Evolutionary conservation across 2,113 vertebrate species (phyloP).

Genomic region (human): GRCh38 chr1:87177501-87178000

Average conservation of each 20-base stretch:
- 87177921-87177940: slow-evolving; percentile 80
- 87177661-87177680: slow-evolving; percentile 77
- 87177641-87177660: slow-evolving; percentile 75
- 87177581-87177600: slow-evolving; percentile 66
- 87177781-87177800: slow-evolving; percentile 82
- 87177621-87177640: slow-evolving; percentile 76
- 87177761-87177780: slow-evolving; percentile 73
- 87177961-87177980: slow-evolving; percentile 72
- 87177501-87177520: slow-evolving; percentile 74
- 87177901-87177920: slow-evolving; percentile 76
- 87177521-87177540: slow-evolving; percentile 71
- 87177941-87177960: slow-evolving; percentile 72
- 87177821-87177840: slow-evolving; percentile 81
- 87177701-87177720: slow-evolving; percentile 78
- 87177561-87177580: slow-evolving; percentile 59
- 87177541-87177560: slow-evolving; percentile 73
- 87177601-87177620: slow-evolving; percentile 72
- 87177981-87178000: slow-evolving; percentile 53
- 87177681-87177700: slow-evolving; percentile 82
- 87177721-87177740: slow-evolving; percentile 78
- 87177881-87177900: slow-evolving; percentile 76
- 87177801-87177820: slow-evolving; percentile 73
- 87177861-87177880: slow-evolving; percentile 83
- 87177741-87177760: slow-evolving; percentile 77
- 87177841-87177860: slow-evolving; percentile 82